phyloP scores from a whole-genome alignment of 1,140 invertebrate genomes.

The Brachionus sp. region DNA sequence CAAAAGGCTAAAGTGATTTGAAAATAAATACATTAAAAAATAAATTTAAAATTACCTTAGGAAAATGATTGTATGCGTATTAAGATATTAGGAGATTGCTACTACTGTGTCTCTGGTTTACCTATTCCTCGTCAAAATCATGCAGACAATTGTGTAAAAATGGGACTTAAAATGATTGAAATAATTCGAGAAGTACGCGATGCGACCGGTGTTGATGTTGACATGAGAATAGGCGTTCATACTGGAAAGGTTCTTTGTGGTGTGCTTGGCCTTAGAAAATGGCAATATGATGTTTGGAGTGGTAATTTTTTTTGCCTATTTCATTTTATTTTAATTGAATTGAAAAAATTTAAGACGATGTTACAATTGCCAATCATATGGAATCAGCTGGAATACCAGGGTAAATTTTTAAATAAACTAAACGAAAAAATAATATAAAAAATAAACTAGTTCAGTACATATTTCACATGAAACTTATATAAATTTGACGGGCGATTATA shows the following conservation, averaged over 20 bases:
- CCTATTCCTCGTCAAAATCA: slow-evolving; percentile 83
- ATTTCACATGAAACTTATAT: slow-evolving; percentile 20
- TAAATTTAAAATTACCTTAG: not conserved
- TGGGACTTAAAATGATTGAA: slow-evolving; percentile 93
- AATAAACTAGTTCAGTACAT: slow-evolving; percentile 17
- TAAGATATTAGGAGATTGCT: slow-evolving; percentile 77
- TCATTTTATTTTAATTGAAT: slow-evolving; percentile 91
- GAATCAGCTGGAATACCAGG: slow-evolving; percentile 87
- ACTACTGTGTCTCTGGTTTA: slow-evolving; percentile 88
- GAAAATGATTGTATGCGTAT: slow-evolving; percentile 66
- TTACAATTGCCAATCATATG: slow-evolving; percentile 90
- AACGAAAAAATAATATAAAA: not conserved
- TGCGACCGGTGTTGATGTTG: slow-evolving; percentile 57
- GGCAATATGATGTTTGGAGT: slow-evolving; percentile 46
- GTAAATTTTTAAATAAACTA: slow-evolving; percentile 64
- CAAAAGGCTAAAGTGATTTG: slow-evolving; percentile 56
- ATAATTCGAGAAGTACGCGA: slow-evolving; percentile 66
- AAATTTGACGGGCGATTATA: slow-evolving; percentile 35
- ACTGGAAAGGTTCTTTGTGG: slow-evolving; percentile 88
- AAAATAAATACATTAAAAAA: slow-evolving; percentile 75
- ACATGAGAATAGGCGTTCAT: slow-evolving; percentile 92
- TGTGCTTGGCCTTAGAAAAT: slow-evolving; percentile 83
- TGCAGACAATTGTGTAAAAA: slow-evolving; percentile 87
- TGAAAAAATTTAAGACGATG: slow-evolving; percentile 72
- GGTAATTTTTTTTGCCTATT: not conserved